Percentiles rank a stretch among this genome's conserved stretches.
These are phyloP conservation scores for Myopa testacea DNA, from an alignment of 2,888 invertebrate species.

Conservation along the genomic window DNA sequence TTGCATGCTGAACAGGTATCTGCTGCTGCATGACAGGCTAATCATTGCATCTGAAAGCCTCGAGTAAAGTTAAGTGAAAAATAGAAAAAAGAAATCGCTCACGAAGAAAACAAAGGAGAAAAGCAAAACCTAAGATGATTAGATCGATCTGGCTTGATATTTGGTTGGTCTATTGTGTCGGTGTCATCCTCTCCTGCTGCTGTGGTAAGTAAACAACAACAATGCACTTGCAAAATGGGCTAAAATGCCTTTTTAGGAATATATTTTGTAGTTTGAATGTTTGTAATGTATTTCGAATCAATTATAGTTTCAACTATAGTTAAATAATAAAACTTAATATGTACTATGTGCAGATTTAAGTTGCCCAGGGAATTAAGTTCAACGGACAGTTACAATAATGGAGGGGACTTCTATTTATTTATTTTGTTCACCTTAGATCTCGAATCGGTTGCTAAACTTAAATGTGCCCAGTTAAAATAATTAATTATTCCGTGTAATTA, in stretches of 20 bases:
- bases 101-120: not conserved
- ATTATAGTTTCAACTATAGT: too few relatives aligned
- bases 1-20: not conserved
- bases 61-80: not conserved
- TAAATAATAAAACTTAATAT: too few relatives aligned
- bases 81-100: not conserved
- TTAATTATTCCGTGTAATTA: not conserved
- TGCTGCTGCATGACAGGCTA: not conserved
- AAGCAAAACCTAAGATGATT: not conserved
- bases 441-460: not conserved
- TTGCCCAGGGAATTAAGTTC: too few relatives aligned
- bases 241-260: too few relatives aligned
- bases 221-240: not conserved
- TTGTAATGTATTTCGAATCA: too few relatives aligned
- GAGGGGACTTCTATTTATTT: not conserved
- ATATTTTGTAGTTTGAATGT: too few relatives aligned
- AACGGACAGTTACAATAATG: too few relatives aligned
- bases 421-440: not conserved
- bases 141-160: not conserved
- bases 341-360: too few relatives aligned
- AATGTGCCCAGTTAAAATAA: not conserved
- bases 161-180: not conserved
- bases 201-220: conserved; percentile 8
- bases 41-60: not conserved
- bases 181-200: not conserved